Base-by-base conservation (phyloP, 2,888 invertebrate genomes). In the Drosophila koepferae region DNA sequence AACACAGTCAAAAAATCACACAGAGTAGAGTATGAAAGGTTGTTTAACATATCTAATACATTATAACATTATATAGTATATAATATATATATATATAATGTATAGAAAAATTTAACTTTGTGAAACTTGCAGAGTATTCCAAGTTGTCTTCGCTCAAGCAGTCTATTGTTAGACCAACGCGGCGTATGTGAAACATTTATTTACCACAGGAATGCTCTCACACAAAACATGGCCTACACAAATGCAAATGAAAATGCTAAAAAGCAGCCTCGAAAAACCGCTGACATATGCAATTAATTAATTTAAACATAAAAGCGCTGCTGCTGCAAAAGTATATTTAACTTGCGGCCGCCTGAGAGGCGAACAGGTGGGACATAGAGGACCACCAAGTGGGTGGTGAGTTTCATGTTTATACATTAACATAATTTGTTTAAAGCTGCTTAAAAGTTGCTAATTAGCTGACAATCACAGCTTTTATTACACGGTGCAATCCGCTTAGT, bases 281-380 rank as follows among this genome's bases (percentile, higher is more conserved):
- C 86, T 89, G 86, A 89, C 89, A 86, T 78, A 86, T 75, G 76
- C 89, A 83, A 82, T 86, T 86, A 90, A 90, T 86, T 86, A 86
- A 89, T 81, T 86, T 74, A 61, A 72, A 75, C 76, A 80, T 75
- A 63, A 77, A 87, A 80, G 60, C 82, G 86, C 76, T 70, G 41
- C 36, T 43, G 66, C 54, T 66, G 73, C 72, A 77, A 69, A 77
- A 73, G 74, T 61, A 72, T 74, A 77, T 77, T 72, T 56, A 64
- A 59, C 34, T 54, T 28, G 38, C 14, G 14, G 28, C 20, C n/a
- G 18, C 8, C 18, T 20, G 16, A 4, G 23, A 10, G 59, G 18
- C 6, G 38, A 8, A 3, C 23, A 38, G 38, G 36, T 20, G 14
- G 38, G 23, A 43, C 16, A 2, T 8, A 10, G 10, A 9, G 34